Evolutionary conservation across 2,797 vertebrate genomes (phyloP), one percentile per base, ranked within the genome.

Genomic region (Gallinago stenura): DNA sequence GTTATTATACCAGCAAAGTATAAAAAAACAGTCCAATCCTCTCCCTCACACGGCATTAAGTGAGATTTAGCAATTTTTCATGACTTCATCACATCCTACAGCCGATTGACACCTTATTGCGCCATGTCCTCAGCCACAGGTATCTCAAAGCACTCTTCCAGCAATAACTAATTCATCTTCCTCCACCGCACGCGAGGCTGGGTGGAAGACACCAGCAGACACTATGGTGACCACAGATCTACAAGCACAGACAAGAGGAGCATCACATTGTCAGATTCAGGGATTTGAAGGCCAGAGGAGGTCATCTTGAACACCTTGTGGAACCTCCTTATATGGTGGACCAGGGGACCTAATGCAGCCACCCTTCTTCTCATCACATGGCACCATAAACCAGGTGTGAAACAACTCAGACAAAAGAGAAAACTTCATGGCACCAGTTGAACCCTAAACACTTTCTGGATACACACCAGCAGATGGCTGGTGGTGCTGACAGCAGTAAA

Each of bases 391-490:
- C 5, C 24, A 35, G 46, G 13, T 48, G 20, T 20, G 45, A 64
- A 65, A 35, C 24, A 58, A 60, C 24, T 56, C 11, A 8, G 43
- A 41, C 61, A 25, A 46, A 45, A 58, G 33, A 48, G 26, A 39
- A 18, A 62, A 58, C 26, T 33, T 53, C 45, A 31, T 1, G 21
- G 61, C 56, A 58, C 30, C 1, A 1, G 35, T 5, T 79, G 56
- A 57, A 80, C 33, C 31, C 54, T 7, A 57, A 77, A 33, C 31
- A 54, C 31, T 35, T 53, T n/a, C 33, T 31, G 15, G 4, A 69
- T 8, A 64, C 25, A 25, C 15, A 53, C 2, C 1, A 11, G n/a
- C 3, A 4, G 56, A 35, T 0, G 1, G 26, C 51, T 64, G 33
- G 39, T 11, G n/a, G 69, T 15, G 51, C 1, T 16, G 39, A 50